phyloP scores from a whole-genome alignment of 2,797 vertebrate genomes.

The Ctenopoma multispine region DNA sequence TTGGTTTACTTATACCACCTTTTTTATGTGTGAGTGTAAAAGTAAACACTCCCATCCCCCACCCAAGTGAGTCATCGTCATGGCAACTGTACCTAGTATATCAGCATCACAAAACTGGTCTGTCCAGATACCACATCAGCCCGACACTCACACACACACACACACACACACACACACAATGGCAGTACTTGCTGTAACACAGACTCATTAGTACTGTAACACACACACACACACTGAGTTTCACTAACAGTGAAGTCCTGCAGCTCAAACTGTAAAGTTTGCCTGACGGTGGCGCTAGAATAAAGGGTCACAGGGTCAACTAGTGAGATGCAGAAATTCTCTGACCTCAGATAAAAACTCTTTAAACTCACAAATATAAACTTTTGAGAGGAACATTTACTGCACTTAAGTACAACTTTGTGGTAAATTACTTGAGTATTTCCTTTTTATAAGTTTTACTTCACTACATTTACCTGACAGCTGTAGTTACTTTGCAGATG shows the following conservation, averaged over 20 bases:
- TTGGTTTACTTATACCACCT: neutral
- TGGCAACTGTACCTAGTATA: constrained; percentile 51
- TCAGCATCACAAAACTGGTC: constrained; percentile 69
- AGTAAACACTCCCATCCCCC: constrained; percentile 17
- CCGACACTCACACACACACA: constrained; percentile 15
- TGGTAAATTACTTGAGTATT: no score
- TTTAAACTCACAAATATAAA: no score
- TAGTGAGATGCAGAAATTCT: no score
- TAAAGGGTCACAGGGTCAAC: neutral
- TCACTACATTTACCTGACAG: no score
- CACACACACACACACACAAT: constrained; percentile 8
- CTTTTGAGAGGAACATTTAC: no score
- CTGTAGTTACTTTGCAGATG: no score
- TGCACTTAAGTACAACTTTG: no score
- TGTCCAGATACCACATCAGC: constrained; percentile 44
- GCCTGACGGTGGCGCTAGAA: neutral
- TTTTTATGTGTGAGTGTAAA: neutral
- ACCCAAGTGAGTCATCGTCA: constrained; percentile 43
- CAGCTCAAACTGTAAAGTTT: neutral
- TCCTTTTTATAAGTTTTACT: no score
- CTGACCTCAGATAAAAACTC: no score
- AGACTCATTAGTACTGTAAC: neutral
- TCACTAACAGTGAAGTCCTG: no score
- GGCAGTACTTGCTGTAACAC: neutral
- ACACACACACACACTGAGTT: neutral